Evolutionary conservation across 2,888 invertebrate genomes (phyloP), one percentile per base, ranked within the genome.

Genomic region (Cremastobaeus sp.): DNA sequence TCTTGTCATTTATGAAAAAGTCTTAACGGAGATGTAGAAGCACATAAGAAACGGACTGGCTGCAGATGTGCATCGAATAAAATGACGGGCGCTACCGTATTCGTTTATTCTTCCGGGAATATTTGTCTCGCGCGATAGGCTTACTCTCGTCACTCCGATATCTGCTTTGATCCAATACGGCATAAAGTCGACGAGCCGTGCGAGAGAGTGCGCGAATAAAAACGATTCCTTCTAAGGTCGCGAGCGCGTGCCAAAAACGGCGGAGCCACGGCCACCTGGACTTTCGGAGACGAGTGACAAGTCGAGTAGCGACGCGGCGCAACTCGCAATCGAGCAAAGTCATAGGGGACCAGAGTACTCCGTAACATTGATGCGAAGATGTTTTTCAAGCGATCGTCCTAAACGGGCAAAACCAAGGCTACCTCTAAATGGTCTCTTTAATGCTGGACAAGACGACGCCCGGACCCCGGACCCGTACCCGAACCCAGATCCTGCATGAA

Each of bases 321-420:
- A 69, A 47, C 68, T 52, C 20, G 59, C 43, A 28, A 34, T 75
- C 54, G 52, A 54, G 39, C 37, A 54, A 60, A 60, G 37, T 57
- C 66, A 64, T 62, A 43, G 73, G 50, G 60, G 70, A 64, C 71
- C 68, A 45, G 30, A 28, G 41, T 30, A 35, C 57, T 66, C 60
- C 39, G 55, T 41, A 48, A 59, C 32, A 52, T 8, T 25, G 25
- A 4, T 4, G 4, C 25, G 25, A 25, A 8, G 25, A 4, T 8
- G 70, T 80, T 82, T 82, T 81, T 80, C 79, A 80, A 78, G 68
- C 78, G 59, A 76, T 76, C 76, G 66, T 72, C 80, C 81, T 80
- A 82, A 82, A 81, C 81, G 81, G 82, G 82, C 70, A 60, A 79
- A 83, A 81, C 81, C 84, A 85, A 84, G 85, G 84, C 78, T 85